phyloP scores from a whole-genome alignment of 92 coral and sea anemone genomes.

The Siderastrea radians region DNA sequence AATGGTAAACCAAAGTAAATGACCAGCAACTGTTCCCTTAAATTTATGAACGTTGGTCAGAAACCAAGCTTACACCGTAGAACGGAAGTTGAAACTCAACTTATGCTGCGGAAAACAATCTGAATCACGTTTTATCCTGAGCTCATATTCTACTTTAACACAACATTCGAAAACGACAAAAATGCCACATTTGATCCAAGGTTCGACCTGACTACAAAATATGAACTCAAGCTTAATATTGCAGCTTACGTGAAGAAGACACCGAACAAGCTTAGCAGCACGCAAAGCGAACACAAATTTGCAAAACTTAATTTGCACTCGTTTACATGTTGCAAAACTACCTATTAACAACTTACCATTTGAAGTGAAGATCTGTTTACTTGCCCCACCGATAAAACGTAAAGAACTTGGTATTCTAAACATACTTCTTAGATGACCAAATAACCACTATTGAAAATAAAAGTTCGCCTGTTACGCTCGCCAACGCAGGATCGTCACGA shows the following conservation, averaged over 20 bases:
- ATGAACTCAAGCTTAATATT: too few species aligned
- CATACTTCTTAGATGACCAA: conserved; percentile 12
- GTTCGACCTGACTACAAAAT: neutral
- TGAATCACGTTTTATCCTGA: neutral
- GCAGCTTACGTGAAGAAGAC: too few species aligned
- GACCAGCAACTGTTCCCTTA: neutral
- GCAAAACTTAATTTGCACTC: neutral
- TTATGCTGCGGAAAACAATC: neutral
- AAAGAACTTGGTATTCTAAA: conserved; percentile 60
- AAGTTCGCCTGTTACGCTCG: neutral
- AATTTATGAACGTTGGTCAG: too few species aligned
- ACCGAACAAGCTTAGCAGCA: neutral
- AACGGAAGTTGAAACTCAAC: neutral
- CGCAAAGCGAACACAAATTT: neutral
- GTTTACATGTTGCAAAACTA: neutral
- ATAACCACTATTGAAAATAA: neutral
- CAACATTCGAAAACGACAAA: neutral
- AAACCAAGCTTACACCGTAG: too few species aligned
- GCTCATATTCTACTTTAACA: neutral
- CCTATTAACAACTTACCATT: conserved; percentile 42
- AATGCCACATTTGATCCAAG: neutral
- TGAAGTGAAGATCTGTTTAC: conserved; percentile 53
- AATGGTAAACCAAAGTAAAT: neutral
- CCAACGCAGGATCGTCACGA: conserved; percentile 1
- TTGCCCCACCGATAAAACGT: conserved; percentile 51